Evolutionary conservation across 2,113 vertebrate genomes (phyloP).

Genomic region (Romanogobio albipinnatus): DNA sequence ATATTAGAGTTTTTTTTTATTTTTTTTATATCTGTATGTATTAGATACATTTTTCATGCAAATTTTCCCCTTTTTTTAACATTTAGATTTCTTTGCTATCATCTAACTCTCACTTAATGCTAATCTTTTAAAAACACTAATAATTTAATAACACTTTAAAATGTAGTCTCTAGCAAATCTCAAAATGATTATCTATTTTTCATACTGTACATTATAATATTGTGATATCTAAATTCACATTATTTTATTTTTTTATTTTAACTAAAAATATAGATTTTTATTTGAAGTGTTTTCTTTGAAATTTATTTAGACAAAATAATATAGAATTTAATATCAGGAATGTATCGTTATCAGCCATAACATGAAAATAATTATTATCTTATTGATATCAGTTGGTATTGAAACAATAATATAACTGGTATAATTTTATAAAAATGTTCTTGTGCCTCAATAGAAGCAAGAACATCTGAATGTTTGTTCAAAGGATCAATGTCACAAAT

Average conservation of each 20-base stretch:
- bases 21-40: too few species aligned
- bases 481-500: neutral
- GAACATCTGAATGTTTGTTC: neutral
- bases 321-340: too few species aligned
- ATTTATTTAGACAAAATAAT: too few species aligned
- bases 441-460: neutral
- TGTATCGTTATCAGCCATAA: too few species aligned
- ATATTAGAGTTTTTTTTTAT: too few species aligned
- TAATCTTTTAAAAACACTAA: neutral
- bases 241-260: too few species aligned
- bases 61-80: neutral
- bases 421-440: neutral
- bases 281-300: too few species aligned
- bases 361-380: neutral
- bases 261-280: too few species aligned
- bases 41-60: neutral
- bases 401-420: neutral
- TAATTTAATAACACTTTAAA: neutral
- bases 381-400: neutral
- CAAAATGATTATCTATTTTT: neutral
- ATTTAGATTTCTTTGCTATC: neutral
- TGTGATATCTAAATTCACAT: neutral
- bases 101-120: neutral
- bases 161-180: neutral
- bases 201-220: neutral